These are phyloP conservation scores for Patella depressa DNA, from an alignment of 2,888 invertebrate species.

Conservation along the genomic window DNA sequence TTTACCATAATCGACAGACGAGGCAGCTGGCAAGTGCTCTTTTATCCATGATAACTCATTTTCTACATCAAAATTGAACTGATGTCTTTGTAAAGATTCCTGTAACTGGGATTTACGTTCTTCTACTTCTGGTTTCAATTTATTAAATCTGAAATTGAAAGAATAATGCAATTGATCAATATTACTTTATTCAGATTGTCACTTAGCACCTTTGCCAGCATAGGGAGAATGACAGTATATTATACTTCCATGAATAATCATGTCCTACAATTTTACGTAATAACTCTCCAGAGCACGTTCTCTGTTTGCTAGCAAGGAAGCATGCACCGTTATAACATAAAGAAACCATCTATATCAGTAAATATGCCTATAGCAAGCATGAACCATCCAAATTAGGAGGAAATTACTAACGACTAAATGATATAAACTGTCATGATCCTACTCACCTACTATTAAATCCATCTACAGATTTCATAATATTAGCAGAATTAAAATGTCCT, in stretches of 20 bases:
- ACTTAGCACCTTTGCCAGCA: too few relatives aligned
- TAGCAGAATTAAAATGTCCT: constrained; percentile 93
- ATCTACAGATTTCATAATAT: constrained; percentile 85
- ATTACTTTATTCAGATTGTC: too few relatives aligned
- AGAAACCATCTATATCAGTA: too few relatives aligned
- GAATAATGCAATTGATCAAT: too few relatives aligned
- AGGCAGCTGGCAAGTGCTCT: constrained; percentile 87
- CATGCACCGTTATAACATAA: too few relatives aligned
- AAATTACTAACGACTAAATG: neutral
- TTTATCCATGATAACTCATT: constrained; percentile 95
- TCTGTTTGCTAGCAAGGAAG: too few relatives aligned
- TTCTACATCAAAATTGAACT: constrained; percentile 93
- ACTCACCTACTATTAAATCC: constrained; percentile 79
- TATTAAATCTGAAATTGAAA: constrained; percentile 74
- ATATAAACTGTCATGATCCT: neutral
- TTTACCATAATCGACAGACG: constrained; percentile 80
- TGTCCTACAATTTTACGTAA: too few relatives aligned
- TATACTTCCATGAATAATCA: too few relatives aligned
- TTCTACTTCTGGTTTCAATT: constrained; percentile 81
- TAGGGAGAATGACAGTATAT: too few relatives aligned
- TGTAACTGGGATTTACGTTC: constrained; percentile 84
- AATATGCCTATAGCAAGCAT: too few relatives aligned
- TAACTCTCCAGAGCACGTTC: too few relatives aligned
- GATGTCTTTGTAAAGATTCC: constrained; percentile 90
- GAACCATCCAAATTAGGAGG: too few relatives aligned